Evolutionary conservation across 2,797 vertebrate genomes (phyloP).

Genomic region (Falco rusticolus): DNA sequence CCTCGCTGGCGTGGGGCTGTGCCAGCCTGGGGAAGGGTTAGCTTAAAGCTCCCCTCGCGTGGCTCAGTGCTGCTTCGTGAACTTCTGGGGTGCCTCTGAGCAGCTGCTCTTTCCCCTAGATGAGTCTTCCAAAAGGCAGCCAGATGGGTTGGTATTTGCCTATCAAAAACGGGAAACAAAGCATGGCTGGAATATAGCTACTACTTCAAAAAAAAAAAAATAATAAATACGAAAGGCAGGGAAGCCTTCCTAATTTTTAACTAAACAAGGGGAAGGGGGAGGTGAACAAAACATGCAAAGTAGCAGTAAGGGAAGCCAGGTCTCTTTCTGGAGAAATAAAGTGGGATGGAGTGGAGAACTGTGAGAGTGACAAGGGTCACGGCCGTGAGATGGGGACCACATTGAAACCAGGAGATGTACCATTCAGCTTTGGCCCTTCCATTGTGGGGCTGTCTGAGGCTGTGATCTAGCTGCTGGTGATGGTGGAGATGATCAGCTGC

Average conservation of each 20-base stretch:
- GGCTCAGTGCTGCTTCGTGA: not conserved
- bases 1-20: rapidly evolving
- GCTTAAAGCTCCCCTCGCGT: not conserved
- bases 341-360: not conserved
- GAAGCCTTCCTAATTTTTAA: not conserved
- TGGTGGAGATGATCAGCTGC: not conserved
- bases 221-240: not conserved
- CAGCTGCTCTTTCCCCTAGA: not conserved
- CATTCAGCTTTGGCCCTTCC: not conserved
- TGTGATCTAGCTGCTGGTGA: not conserved
- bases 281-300: not conserved
- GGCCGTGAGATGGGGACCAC: not conserved
- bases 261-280: not conserved
- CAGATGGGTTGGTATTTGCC: not conserved
- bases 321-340: not conserved
- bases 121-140: not conserved
- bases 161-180: not conserved
- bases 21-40: not conserved
- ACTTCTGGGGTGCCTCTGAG: not conserved
- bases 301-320: not conserved
- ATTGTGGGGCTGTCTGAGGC: not conserved
- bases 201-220: not conserved
- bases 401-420: not conserved
- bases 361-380: not conserved
- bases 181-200: not conserved